Evolutionary conservation across 2,113 vertebrate species (phyloP), one percentile per base, ranked within the genome.

Genomic region (Madoqua kirkii): DNA sequence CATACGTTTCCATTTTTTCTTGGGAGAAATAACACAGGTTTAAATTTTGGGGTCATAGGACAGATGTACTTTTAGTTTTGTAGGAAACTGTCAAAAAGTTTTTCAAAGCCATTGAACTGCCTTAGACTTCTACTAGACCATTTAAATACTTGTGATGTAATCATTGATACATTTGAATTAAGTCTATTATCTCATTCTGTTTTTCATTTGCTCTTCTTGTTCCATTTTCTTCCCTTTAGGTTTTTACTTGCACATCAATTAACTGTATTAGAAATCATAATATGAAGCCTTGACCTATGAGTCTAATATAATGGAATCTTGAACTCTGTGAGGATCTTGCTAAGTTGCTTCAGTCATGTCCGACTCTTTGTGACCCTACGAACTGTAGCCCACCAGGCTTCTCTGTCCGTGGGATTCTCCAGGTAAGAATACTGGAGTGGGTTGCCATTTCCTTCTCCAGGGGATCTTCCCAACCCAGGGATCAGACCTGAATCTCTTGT

Each of bases 281-380:
- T 10, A 45, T 21, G 14, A 19, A 25, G n/a, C 14, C 7, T 78
- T 89, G 33, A 74, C 21, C 60, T 91, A 9, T 12, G 33, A 36
- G 8, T 79, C 14, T 87, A 86, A 40, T 54, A 78, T 8, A 52
- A 60, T 64, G 31, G 11, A 74, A 45, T 74, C 67, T 71, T 71
- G n/a, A 10, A 23, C 19, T 23, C 19, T 12, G 36, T 71, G 9
- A 71, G 3, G 10, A 40, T 12, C n/a, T 23, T 23, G n/a, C 62
- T n/a, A 64, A 64, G 7, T 71, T 71, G n/a, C 10, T 71, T 40
- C 67, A 71, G 19, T 40, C 67, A 23, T 40, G 10, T 40, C n/a
- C 0, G 4, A 40, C 67, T 40, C 10, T 71, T 36, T 71, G n/a
- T 0, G 0, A 11, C n/a, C n/a, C n/a, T 40, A 23, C 0, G 5